Evolutionary conservation across 2,888 invertebrate species (phyloP), one percentile per base, ranked within the genome.

Genomic region (Epiblema foenella): DNA sequence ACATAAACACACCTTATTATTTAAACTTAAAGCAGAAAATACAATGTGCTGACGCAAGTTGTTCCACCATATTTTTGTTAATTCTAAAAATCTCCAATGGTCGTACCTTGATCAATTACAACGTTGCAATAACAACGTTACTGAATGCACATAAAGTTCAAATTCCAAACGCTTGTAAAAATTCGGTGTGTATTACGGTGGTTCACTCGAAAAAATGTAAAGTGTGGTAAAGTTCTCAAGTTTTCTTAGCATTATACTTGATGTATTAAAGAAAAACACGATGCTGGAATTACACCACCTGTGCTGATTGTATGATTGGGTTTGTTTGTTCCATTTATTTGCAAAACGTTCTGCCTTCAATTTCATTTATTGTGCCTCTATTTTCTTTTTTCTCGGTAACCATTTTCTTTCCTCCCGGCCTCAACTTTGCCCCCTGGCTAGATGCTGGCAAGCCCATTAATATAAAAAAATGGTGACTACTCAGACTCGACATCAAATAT

Each of bases 251-350:
- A 57, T 57, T 58, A 37, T 51, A 68, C 17, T 18, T 33, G 39
- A 37, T 11, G 24, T 17, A 20, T 39, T 17, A 58, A 15, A 52
- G 52, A 58, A 24, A 49, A 68, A 59, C 18, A 49, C 39, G 67
- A 51, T 52, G 59, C 54, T 64, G 51, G 51, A 68, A 63, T 57
- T 57, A 63, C 49, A 46, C 18, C 56, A 49, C 10, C 39, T 17
- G 62, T 4, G 2, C 37, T 54, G 54, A 60, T 51, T 63, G 24
- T 49, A 24, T 56, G 60, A 20, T 63, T 63, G 56, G 24, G 37
- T 69, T 69, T 29, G 18, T 12, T 29, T 5, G 24, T 39, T 58
- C 42, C 46, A 46, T 33, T 33, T 51, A n/a, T n/a, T n/a, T 18
- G 54, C 12, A 17, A 24, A 29, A 52, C 52, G 52, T 37, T 64